Conservation (phyloP, 2,888 invertebrate genomes). For the Eupithecia centaureata region DNA sequence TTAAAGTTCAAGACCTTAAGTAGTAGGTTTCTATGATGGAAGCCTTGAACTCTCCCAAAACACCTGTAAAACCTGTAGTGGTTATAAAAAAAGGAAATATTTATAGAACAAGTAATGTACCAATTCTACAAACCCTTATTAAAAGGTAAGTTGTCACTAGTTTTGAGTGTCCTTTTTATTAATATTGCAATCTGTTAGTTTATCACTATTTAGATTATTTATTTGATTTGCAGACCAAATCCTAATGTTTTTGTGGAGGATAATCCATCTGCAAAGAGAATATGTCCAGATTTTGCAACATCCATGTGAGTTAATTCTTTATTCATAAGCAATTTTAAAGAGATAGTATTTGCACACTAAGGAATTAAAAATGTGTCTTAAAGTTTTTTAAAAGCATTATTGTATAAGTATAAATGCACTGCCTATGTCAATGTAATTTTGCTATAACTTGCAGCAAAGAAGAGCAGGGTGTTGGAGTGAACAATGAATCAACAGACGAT, state of each 20-base stretch:
- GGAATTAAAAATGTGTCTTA: no score
- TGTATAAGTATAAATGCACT: no score
- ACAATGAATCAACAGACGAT: conserved; percentile 1
- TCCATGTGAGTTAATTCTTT: conserved; percentile 6
- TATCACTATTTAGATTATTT: background rate
- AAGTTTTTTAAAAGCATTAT: no score
- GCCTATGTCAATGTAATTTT: background rate
- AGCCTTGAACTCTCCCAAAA: background rate
- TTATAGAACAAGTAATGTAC: conserved; percentile 7
- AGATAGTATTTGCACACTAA: no score
- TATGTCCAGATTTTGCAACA: background rate
- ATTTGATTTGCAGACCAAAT: conserved; percentile 7
- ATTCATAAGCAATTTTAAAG: no score
- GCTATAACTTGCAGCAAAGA: background rate
- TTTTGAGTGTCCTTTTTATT: background rate
- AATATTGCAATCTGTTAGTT: background rate
- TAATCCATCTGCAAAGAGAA: conserved; percentile 12
- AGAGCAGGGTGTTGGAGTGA: background rate
- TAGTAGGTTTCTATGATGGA: background rate
- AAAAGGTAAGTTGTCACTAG: conserved; percentile 18
- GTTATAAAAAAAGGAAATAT: conserved; percentile 20
- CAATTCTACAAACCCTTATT: conserved; percentile 4
- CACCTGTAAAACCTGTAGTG: conserved; percentile 13
- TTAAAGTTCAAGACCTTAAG: background rate
- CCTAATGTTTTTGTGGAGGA: background rate